Percentiles rank a stretch among this genome's conserved stretches.
Conservation (phyloP, 2,113 vertebrate species). For the Hyperopisus bebe region DNA sequence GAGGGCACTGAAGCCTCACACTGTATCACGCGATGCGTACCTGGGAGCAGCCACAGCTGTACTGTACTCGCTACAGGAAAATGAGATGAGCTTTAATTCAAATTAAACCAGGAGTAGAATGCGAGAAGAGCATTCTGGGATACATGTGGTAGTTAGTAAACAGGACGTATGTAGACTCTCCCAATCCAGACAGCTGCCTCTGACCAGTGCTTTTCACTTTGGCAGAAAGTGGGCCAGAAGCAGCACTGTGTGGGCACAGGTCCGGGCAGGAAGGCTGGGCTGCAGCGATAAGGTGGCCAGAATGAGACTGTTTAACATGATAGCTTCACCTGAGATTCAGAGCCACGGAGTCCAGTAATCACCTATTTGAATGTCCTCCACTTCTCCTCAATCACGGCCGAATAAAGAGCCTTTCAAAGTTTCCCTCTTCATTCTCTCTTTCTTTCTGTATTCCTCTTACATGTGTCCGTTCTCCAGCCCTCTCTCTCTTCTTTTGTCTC, state of each 20-base stretch:
- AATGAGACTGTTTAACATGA: neutral
- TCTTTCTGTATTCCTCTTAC: neutral
- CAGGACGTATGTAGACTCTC: neutral
- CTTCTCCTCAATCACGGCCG: constrained; percentile 15
- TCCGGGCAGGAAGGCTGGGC: neutral
- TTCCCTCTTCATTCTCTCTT: neutral
- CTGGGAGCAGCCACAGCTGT: neutral
- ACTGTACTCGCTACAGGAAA: neutral
- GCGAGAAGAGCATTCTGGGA: neutral
- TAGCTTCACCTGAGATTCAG: neutral
- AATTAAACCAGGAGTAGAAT: neutral
- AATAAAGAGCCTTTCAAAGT: constrained; percentile 1
- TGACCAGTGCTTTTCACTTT: neutral
- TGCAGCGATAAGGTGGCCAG: neutral
- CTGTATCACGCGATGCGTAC: neutral
- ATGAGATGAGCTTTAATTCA: neutral
- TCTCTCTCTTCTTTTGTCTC: constrained; percentile 24
- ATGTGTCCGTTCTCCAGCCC: neutral
- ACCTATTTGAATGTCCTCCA: constrained; percentile 1
- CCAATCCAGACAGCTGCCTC: neutral
- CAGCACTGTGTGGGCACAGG: neutral
- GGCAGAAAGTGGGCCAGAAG: neutral
- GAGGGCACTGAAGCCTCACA: neutral
- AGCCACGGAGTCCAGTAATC: neutral
- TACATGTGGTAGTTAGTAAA: neutral